Conservation (phyloP, 2,888 invertebrate genomes). For the Leptinotarsa haldemani region DNA sequence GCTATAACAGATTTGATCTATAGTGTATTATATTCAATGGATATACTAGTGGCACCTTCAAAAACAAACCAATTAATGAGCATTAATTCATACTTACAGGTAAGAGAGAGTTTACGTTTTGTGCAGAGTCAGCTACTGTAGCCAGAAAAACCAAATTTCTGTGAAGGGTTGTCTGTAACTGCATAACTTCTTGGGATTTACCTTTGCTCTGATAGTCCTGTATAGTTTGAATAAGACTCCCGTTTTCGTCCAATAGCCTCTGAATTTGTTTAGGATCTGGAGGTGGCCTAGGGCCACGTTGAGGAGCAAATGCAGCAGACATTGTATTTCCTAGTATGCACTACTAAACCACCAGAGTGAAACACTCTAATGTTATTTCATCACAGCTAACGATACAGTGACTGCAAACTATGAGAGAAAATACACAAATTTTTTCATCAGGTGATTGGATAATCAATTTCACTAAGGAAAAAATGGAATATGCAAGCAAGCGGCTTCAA, state of each 20-base stretch:
- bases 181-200: slow-evolving; percentile 91
- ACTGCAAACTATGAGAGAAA: background rate
- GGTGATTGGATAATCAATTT: too few relatives aligned
- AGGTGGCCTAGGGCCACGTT: slow-evolving; percentile 78
- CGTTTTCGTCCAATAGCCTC: slow-evolving; percentile 97
- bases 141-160: slow-evolving; percentile 96
- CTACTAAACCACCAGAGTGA: background rate
- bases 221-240: slow-evolving; percentile 95
- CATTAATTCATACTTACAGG: slow-evolving; percentile 75
- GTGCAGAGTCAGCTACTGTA: slow-evolving; percentile 95
- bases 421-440: background rate
- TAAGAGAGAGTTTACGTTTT: slow-evolving; percentile 89
- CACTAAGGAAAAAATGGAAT: too few relatives aligned
- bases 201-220: slow-evolving; percentile 97
- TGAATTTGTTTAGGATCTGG: slow-evolving; percentile 88
- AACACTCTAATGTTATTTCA: background rate
- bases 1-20: background rate
- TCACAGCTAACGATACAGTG: background rate
- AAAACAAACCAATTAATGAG: background rate
- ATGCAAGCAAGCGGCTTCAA: too few relatives aligned
- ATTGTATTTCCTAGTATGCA: slow-evolving; percentile 61
- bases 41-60: background rate
- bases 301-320: slow-evolving; percentile 81
- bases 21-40: too few relatives aligned
- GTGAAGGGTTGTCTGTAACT: slow-evolving; percentile 94